Conservation (phyloP, 2,113 vertebrate genomes). For the Nicator chloris region DNA sequence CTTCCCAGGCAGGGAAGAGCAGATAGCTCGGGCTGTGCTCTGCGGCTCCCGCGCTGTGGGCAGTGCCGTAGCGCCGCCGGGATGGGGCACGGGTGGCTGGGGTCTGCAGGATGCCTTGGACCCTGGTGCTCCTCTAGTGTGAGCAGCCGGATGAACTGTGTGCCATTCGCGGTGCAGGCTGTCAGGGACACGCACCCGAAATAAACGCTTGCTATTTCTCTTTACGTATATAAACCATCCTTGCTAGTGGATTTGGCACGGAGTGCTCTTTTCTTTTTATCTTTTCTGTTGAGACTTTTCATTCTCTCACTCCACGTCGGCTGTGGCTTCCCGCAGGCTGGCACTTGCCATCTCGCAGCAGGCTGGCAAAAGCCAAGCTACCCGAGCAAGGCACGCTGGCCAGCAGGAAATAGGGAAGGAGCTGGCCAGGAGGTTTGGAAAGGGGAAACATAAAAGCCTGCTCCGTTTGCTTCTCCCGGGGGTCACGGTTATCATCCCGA, state of each 20-base stretch:
- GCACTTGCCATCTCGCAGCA: not conserved
- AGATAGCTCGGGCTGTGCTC: not conserved
- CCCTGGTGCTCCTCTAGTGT: not conserved
- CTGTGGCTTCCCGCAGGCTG: not conserved
- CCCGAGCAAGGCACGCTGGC: not conserved
- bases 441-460: not conserved
- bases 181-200: not conserved
- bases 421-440: not conserved
- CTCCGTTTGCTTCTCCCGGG: not conserved
- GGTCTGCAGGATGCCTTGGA: not conserved
- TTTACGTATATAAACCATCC: not conserved
- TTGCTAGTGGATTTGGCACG: not conserved
- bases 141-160: not conserved
- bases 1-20: not conserved
- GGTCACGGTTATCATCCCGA: rapidly evolving
- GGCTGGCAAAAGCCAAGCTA: not conserved
- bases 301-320: not conserved
- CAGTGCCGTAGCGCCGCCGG: not conserved
- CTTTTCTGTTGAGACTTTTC: not conserved
- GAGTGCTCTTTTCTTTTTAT: not conserved
- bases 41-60: not conserved
- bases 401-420: not conserved
- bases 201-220: not conserved
- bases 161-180: not conserved
- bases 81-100: not conserved